phyloP scores from a whole-genome alignment of 2,888 invertebrate genomes.

The Lepidocyrtinus sp. region DNA sequence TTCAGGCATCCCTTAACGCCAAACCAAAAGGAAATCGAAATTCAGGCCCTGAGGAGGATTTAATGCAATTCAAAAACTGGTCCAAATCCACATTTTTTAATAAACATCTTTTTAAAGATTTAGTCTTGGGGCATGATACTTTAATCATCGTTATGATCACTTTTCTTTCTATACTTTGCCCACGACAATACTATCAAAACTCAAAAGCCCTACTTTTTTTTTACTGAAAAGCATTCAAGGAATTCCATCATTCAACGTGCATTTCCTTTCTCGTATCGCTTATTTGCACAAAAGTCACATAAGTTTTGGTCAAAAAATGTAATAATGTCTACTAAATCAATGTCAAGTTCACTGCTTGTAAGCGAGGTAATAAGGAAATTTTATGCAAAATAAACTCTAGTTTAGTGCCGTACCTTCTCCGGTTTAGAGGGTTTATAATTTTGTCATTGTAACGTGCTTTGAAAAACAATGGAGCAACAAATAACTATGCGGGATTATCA shows the following conservation, averaged over 20 bases:
- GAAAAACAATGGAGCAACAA: too few species aligned
- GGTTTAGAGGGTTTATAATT: too few species aligned
- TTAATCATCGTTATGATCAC: background rate
- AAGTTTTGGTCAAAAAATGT: background rate
- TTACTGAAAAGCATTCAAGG: background rate
- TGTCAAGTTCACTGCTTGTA: background rate
- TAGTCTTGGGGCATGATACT: conserved; percentile 4
- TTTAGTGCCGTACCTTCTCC: too few species aligned
- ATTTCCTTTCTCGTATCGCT: background rate
- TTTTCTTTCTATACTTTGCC: conserved; percentile 1
- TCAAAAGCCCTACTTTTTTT: background rate
- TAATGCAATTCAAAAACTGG: conserved; percentile 34
- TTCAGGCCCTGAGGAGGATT: conserved; percentile 42
- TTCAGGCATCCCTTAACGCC: background rate
- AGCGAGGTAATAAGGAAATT: background rate
- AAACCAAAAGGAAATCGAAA: conserved; percentile 46
- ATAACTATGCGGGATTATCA: too few species aligned
- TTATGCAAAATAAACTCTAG: too few species aligned
- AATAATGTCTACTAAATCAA: conserved; percentile 10
- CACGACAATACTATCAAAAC: background rate
- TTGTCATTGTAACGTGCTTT: too few species aligned
- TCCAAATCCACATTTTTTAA: conserved; percentile 30
- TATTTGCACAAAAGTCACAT: conserved; percentile 8
- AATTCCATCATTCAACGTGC: conserved; percentile 2
- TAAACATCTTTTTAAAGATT: conserved; percentile 2